A percentile compares a stretch with the other conserved stretches of the same genome.
Evolutionary conservation across 2,113 vertebrate genomes (phyloP).

Genomic region (Tenrec ecaudatus): DNA sequence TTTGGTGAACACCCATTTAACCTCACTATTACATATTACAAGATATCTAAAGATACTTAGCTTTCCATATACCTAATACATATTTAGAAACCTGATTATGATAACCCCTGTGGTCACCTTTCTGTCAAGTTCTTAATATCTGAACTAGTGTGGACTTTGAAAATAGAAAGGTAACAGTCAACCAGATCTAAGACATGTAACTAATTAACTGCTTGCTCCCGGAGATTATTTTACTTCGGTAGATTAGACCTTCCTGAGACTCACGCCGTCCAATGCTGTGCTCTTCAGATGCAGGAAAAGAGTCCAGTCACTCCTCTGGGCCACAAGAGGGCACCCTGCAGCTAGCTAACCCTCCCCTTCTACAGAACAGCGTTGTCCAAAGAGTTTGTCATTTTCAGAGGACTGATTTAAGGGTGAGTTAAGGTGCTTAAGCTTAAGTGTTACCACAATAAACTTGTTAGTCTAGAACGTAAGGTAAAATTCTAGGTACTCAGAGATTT

Average conservation of each 20-base stretch:
- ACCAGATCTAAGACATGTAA: slow-evolving; percentile 68
- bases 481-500: slow-evolving; percentile 60
- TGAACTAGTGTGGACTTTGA: slow-evolving; percentile 63
- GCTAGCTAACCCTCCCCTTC: slow-evolving; percentile 81
- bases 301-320: slow-evolving; percentile 81
- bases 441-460: slow-evolving; percentile 80
- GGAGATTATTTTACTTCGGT: slow-evolving; percentile 83
- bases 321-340: slow-evolving; percentile 82
- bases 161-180: slow-evolving; percentile 66
- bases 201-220: slow-evolving; percentile 77
- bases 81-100: slow-evolving; percentile 62
- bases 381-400: slow-evolving; percentile 83
- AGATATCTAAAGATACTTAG: slow-evolving; percentile 60
- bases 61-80: slow-evolving; percentile 59
- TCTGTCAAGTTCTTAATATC: slow-evolving; percentile 63
- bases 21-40: slow-evolving; percentile 55
- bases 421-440: slow-evolving; percentile 83
- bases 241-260: slow-evolving; percentile 78
- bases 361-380: slow-evolving; percentile 81
- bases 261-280: slow-evolving; percentile 80
- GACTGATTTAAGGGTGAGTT: slow-evolving; percentile 85
- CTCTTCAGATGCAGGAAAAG: slow-evolving; percentile 83
- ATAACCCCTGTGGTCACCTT: slow-evolving; percentile 63
- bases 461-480: slow-evolving; percentile 74
- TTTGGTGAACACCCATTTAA: slow-evolving; percentile 60